phyloP scores from a whole-genome alignment of 2,797 vertebrate genomes.

The Threskiornis aethiopicus region DNA sequence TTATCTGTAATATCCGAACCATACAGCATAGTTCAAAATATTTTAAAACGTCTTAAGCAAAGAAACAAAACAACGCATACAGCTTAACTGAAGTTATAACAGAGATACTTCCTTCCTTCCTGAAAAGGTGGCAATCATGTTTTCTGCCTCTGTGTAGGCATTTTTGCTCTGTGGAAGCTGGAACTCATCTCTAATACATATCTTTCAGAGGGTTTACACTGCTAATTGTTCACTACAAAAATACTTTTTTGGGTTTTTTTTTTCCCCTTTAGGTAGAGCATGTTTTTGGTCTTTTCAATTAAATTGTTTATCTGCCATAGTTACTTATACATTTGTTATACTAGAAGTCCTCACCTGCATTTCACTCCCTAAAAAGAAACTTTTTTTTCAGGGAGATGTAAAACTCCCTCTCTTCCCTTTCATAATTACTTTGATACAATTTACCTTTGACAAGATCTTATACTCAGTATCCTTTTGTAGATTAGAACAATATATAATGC shows the following conservation, averaged over 20 bases:
- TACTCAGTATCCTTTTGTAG: not conserved
- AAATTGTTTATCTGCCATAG: not conserved
- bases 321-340: not conserved
- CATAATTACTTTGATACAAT: not conserved
- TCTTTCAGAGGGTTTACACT: not conserved
- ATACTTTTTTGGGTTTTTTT: rapidly evolving
- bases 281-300: not conserved
- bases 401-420: not conserved
- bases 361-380: not conserved
- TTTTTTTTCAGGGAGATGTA: not conserved
- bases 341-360: not conserved
- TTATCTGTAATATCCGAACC: not conserved
- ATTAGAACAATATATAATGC: not conserved
- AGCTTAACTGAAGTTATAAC: not conserved
- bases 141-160: not conserved
- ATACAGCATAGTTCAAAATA: not conserved
- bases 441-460: not conserved
- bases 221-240: not conserved
- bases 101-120: not conserved
- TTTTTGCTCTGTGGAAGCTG: not conserved
- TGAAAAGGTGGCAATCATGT: not conserved
- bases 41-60: not conserved
- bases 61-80: not conserved
- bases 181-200: not conserved
- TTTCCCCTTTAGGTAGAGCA: rapidly evolving